phyloP scores from a whole-genome alignment of 1,140 invertebrate genomes.

The Drosophila parvula region DNA sequence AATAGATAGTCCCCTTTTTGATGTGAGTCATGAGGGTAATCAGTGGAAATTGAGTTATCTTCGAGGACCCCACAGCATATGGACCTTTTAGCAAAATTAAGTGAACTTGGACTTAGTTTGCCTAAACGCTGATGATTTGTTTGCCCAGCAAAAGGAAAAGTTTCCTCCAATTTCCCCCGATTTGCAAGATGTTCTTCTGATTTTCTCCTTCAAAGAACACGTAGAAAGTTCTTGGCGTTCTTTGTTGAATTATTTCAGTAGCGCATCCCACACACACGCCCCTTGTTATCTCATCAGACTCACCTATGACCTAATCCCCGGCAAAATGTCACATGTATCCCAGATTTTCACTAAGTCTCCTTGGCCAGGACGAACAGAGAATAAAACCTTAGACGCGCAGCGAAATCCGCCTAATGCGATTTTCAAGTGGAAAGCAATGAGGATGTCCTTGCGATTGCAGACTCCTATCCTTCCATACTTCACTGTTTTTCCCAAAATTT shows the following conservation, averaged over 20 bases:
- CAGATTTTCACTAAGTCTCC: constrained; percentile 19
- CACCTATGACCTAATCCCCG: constrained; percentile 59
- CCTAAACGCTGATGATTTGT: constrained; percentile 25
- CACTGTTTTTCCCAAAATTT: constrained; percentile 44
- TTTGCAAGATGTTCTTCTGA: constrained; percentile 12
- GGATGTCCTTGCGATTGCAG: constrained; percentile 34
- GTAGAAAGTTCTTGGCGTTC: not conserved
- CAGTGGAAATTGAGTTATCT: constrained; percentile 77
- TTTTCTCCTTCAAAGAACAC: not conserved
- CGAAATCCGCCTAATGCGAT: constrained; percentile 72
- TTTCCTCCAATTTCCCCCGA: constrained; percentile 4
- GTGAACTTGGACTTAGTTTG: constrained; percentile 45
- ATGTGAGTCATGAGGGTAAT: constrained; percentile 73
- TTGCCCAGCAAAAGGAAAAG: constrained; percentile 33
- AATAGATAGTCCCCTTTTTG: constrained; percentile 39
- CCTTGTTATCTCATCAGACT: constrained; percentile 37
- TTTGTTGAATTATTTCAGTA: constrained; percentile 16
- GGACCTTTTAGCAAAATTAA: constrained; percentile 39
- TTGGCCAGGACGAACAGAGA: not conserved
- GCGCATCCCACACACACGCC: constrained; percentile 45
- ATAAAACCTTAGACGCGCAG: constrained; percentile 49
- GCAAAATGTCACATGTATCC: constrained; percentile 51
- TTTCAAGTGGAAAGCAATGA: constrained; percentile 76
- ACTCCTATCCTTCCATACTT: constrained; percentile 18
- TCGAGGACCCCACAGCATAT: constrained; percentile 58